Evolutionary conservation across 2,113 vertebrate genomes (phyloP).

Genomic region (Bucco capensis): DNA sequence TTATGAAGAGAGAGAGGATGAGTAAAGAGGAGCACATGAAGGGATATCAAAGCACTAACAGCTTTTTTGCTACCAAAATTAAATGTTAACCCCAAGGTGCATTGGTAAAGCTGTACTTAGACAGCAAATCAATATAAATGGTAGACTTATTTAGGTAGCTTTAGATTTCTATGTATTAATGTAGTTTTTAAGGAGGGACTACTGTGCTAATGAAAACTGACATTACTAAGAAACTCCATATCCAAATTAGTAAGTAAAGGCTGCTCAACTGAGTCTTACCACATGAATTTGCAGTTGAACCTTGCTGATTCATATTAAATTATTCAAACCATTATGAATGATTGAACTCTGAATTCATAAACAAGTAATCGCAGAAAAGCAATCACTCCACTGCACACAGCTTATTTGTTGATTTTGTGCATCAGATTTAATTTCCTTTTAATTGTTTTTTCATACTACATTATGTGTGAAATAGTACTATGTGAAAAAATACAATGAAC

Average conservation of each 20-base stretch:
- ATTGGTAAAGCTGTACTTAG: conserved; percentile 43
- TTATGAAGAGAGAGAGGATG: conserved; percentile 47
- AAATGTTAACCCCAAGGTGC: conserved; percentile 42
- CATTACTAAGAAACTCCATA: conserved; percentile 23
- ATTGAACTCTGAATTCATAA: background rate
- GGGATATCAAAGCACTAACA: conserved; percentile 39
- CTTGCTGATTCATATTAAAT: conserved; percentile 11
- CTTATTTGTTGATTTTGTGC: background rate
- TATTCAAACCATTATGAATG: background rate
- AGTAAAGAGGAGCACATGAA: conserved; percentile 42
- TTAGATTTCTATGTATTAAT: conserved; percentile 26
- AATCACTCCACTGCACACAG: background rate
- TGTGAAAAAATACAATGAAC: background rate
- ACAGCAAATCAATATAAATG: conserved; percentile 58
- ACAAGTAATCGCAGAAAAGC: background rate
- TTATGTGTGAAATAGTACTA: background rate
- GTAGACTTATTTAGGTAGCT: conserved; percentile 18
- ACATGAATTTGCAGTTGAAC: background rate
- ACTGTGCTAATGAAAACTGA: conserved; percentile 16
- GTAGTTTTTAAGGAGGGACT: conserved; percentile 28
- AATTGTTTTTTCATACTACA: background rate
- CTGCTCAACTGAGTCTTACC: background rate
- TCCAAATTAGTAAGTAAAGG: background rate
- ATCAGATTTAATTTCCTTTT: conserved; percentile 23
- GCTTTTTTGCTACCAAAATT: conserved; percentile 63